Base-by-base conservation (phyloP, 2,888 invertebrate genomes). In the Sinhomidia bicolor region DNA sequence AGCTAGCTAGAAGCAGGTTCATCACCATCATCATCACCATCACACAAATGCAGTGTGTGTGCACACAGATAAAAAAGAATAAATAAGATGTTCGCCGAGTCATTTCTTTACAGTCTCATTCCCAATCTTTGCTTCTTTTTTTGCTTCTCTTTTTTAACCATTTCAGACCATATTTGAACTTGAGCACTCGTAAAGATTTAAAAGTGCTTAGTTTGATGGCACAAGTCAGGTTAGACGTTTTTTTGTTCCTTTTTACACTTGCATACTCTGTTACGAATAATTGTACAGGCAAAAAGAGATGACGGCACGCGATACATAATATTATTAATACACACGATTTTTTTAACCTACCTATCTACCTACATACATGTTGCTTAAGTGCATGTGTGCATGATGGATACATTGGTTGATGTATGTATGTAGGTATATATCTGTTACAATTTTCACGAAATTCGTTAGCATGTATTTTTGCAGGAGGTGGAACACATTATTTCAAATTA, bases 81-180 rank as follows among this genome's bases (percentile, higher is more conserved):
- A 71, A 41, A 14, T 23, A 71, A 47, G 74, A 74, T 74, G 74
- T 36, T 47, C 47, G 14, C 14, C 74, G 29, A 74, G n/a, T 26
- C 47, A 26, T 26, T 26, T 23, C 23, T 74, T 44, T 26, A 54
- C 20, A 26, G 14, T 32, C 76, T 71, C 60, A 57, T 54, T 78
- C 78, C 47, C 62, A 54, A 41, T 23, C 36, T 68, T 76, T 32
- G 32, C 57, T 76, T 68, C 81, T 68, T 68, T 80, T 51, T 79
- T 74, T 29, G 26, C 17, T 44, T 78, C 47, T 74, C 62, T 44
- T 41, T 80, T 57, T 65, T n/a, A 47, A 76, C 78, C 47, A 47
- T 78, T 79, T 68, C 80, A 71, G 47, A 20, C 81, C 85, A 81
- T 85, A 86, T 86, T 86, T 86, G 86, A 86, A 86, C 74, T 74